Conservation (phyloP, 2,797 vertebrate species). For the Brachyalestes nurse region DNA sequence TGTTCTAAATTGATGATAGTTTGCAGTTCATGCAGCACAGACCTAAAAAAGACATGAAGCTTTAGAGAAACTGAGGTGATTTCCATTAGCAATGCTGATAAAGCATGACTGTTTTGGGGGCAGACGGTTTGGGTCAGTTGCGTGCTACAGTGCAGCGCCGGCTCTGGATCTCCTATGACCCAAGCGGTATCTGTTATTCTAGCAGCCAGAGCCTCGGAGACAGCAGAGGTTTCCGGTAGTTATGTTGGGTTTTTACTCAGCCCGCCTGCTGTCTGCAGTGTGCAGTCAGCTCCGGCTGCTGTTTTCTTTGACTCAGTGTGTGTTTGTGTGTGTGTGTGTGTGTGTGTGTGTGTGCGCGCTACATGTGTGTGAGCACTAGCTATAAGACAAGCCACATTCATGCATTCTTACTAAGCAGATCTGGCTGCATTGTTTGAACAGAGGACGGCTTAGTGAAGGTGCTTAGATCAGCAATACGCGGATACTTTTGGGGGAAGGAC, state of each 20-base stretch:
- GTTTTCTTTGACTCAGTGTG: conserved; percentile 61
- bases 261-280: conserved; percentile 41
- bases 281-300: conserved; percentile 57
- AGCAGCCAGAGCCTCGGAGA: conserved; percentile 20
- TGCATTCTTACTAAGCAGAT: conserved; percentile 33
- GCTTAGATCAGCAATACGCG: conserved; percentile 50
- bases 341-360: conserved; percentile 20
- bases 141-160: not conserved
- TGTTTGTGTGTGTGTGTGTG: not conserved
- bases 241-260: conserved; percentile 30
- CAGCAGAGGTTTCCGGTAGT: conserved; percentile 41
- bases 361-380: not conserved
- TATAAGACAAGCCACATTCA: not conserved
- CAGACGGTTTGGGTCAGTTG: not conserved
- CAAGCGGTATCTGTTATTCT: conserved; percentile 44
- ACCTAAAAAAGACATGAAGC: not conserved
- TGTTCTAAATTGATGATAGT: not conserved
- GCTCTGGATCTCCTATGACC: conserved; percentile 38
- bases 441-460: conserved; percentile 29
- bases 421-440: conserved; percentile 62
- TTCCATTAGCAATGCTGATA: not conserved
- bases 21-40: not conserved
- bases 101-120: not conserved
- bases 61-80: not conserved
- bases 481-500: not conserved